Conservation (phyloP, 2,888 invertebrate genomes). For the Entomobrya multifasciata region DNA sequence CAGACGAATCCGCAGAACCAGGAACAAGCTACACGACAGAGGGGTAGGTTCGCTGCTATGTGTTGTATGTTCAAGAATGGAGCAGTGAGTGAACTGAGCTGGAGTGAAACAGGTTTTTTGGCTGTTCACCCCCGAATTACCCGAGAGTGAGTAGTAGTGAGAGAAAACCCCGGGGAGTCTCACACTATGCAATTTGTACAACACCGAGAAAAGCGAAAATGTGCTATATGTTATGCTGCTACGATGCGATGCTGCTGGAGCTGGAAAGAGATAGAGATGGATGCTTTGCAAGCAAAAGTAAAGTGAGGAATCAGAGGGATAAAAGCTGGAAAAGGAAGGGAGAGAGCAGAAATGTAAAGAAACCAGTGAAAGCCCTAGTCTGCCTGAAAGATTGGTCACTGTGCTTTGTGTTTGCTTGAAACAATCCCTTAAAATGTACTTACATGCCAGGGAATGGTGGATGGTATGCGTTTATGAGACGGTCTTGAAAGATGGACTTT, state of each 20-base stretch:
- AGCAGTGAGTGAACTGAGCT: slow-evolving; percentile 64
- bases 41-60: background rate
- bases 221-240: slow-evolving; percentile 57
- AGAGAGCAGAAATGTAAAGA: slow-evolving; percentile 16
- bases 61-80: slow-evolving; percentile 37
- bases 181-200: slow-evolving; percentile 78
- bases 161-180: slow-evolving; percentile 78
- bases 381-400: background rate
- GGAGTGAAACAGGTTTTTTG: slow-evolving; percentile 65
- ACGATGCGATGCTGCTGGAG: slow-evolving; percentile 18
- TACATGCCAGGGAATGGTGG: no score
- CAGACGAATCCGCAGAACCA: background rate
- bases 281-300: slow-evolving; percentile 1
- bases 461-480: no score
- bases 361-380: slow-evolving; percentile 13
- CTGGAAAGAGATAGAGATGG: background rate
- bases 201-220: slow-evolving; percentile 63
- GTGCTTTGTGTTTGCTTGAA: background rate
- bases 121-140: slow-evolving; percentile 79
- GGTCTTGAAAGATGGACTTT: no score
- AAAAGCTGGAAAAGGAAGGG: slow-evolving; percentile 1
- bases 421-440: background rate
- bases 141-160: slow-evolving; percentile 71
- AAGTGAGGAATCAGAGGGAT: slow-evolving; percentile 36
- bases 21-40: background rate